These are phyloP conservation scores for Pyrocephalus nanus DNA, from an alignment of 2,797 vertebrate species.

Conservation along the genomic window DNA sequence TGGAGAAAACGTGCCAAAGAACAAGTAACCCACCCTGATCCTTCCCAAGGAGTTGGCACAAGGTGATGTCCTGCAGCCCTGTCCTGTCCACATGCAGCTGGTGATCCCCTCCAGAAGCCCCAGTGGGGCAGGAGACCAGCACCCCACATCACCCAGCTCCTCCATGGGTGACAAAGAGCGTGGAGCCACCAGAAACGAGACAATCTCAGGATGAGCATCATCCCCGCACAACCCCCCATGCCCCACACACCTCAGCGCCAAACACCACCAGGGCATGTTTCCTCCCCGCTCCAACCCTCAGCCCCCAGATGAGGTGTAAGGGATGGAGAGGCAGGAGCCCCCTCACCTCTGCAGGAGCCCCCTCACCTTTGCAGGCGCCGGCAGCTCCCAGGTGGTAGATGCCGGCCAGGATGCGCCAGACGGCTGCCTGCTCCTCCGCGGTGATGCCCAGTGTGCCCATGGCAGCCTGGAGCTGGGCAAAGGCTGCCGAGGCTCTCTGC, in stretches of 20 bases:
- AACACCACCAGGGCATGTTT: fast-evolving
- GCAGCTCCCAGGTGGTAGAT: constrained; percentile 94
- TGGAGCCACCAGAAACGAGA: fast-evolving
- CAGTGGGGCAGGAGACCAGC: fast-evolving
- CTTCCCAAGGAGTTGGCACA: neutral
- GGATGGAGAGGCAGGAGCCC: neutral
- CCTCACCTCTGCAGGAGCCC: constrained; percentile 59
- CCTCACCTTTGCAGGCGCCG: constrained; percentile 89
- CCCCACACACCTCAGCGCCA: fast-evolving
- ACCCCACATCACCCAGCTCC: fast-evolving
- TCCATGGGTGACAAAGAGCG: fast-evolving
- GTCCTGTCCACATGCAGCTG: fast-evolving
- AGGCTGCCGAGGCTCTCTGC: constrained; percentile 82
- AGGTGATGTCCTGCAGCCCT: neutral
- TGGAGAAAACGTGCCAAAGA: fast-evolving
- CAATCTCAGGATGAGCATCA: fast-evolving
- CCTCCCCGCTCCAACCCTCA: fast-evolving
- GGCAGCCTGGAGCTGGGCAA: constrained; percentile 84
- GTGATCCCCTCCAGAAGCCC: fast-evolving
- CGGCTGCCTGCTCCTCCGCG: constrained; percentile 80
- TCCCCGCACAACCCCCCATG: fast-evolving
- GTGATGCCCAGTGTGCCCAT: constrained; percentile 87
- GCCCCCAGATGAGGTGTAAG: fast-evolving
- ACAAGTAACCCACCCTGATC: fast-evolving
- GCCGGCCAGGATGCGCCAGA: constrained; percentile 89